A percentile compares a stretch with the other conserved stretches of the same genome.
Evolutionary conservation across 2,797 vertebrate genomes (phyloP).

Genomic region (Pangasius macronema): DNA sequence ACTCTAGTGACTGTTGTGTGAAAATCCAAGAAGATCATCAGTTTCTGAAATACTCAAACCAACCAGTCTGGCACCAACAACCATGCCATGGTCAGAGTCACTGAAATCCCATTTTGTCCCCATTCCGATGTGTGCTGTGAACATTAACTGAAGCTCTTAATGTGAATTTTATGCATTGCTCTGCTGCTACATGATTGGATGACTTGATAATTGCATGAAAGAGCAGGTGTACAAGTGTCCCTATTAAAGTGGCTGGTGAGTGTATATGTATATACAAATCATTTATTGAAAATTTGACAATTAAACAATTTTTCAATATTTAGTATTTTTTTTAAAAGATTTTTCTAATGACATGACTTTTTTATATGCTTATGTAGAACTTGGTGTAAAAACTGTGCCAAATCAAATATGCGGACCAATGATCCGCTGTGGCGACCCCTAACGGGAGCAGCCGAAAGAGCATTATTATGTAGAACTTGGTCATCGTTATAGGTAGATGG

Average conservation of each 20-base stretch:
- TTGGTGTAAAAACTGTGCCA: too few relatives aligned
- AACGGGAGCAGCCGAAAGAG: too few relatives aligned
- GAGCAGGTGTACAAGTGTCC: background rate
- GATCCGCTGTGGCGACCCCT: too few relatives aligned
- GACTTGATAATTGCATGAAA: background rate
- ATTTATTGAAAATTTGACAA: background rate
- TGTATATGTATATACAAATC: background rate
- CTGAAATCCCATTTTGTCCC: background rate
- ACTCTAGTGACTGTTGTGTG: background rate
- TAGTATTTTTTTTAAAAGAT: background rate
- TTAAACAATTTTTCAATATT: background rate
- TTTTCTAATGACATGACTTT: background rate
- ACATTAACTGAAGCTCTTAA: background rate
- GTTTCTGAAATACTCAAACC: background rate
- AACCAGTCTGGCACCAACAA: background rate
- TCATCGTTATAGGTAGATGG: background rate
- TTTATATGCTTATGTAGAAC: background rate
- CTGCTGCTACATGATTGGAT: background rate
- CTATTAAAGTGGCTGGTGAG: background rate
- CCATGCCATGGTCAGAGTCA: background rate
- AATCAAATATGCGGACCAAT: too few relatives aligned
- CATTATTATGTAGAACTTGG: background rate
- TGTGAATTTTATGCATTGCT: background rate
- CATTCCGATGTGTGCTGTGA: background rate
- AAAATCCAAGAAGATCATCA: background rate